Conservation (phyloP, 2,113 vertebrate species). For the Hippocampus guttulatus region DNA sequence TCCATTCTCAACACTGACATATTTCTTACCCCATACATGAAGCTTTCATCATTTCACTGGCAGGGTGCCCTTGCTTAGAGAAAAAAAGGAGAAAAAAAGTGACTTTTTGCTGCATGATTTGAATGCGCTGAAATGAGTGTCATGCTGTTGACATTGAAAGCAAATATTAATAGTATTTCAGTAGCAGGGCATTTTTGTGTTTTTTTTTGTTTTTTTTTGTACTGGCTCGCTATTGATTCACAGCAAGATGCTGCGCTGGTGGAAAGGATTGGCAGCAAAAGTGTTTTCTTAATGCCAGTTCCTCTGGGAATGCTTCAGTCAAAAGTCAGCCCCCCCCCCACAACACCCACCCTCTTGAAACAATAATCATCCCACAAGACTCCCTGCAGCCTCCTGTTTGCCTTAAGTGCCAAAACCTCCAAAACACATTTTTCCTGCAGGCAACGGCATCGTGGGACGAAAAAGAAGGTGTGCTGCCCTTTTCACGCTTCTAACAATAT, state of each 20-base stretch:
- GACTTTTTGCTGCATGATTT: neutral
- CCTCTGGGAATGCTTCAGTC: slow-evolving; percentile 26
- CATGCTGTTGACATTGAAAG: neutral
- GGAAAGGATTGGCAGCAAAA: slow-evolving; percentile 44
- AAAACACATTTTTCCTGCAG: slow-evolving; percentile 18
- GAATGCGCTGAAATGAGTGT: neutral
- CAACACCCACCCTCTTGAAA: slow-evolving; percentile 33
- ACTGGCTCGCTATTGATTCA: slow-evolving; percentile 42
- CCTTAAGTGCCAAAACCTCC: slow-evolving; percentile 8
- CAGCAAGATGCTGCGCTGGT: slow-evolving; percentile 21
- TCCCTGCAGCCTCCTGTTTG: slow-evolving; percentile 19
- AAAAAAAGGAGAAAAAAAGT: no score
- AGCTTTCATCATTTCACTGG: no score
- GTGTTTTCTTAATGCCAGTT: slow-evolving; percentile 39
- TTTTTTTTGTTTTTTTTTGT: neutral
- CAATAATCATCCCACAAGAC: slow-evolving; percentile 41
- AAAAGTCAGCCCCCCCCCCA: slow-evolving; percentile 28
- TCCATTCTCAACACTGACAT: no score
- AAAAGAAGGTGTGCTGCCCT: slow-evolving; percentile 2
- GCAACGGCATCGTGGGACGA: slow-evolving; percentile 13
- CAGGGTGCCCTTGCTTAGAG: no score
- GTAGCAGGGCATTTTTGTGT: no score
- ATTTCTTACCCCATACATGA: no score
- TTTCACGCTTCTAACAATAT: neutral
- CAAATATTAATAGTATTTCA: neutral